Percentiles rank a stretch among this genome's conserved stretches.
phyloP scores from a whole-genome alignment of 2,113 vertebrate species.

The Labrus mixtus region DNA sequence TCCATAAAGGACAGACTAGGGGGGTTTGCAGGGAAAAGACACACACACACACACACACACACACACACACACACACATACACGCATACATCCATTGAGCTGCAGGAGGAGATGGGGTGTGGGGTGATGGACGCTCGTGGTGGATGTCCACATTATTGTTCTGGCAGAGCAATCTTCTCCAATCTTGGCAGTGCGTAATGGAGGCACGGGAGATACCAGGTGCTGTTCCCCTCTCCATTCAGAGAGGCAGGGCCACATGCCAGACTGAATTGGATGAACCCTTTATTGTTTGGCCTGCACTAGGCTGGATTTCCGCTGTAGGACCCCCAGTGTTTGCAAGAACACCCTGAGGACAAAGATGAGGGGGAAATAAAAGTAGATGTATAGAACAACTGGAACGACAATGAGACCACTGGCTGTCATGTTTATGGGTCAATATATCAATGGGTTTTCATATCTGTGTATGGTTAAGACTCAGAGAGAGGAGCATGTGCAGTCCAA shows the following conservation, averaged over 20 bases:
- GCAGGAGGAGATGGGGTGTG: slow-evolving; percentile 35
- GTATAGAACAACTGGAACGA: slow-evolving; percentile 13
- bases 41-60: slow-evolving; percentile 27
- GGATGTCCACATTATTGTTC: slow-evolving; percentile 76
- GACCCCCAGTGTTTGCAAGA: slow-evolving; percentile 46
- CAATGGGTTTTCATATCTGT: background rate
- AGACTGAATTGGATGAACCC: slow-evolving; percentile 71
- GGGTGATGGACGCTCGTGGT: slow-evolving; percentile 61
- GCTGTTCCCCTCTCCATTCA: slow-evolving; percentile 66
- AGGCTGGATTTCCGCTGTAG: slow-evolving; percentile 30
- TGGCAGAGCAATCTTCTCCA: slow-evolving; percentile 80
- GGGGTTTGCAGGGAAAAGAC: slow-evolving; percentile 39
- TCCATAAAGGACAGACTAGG: slow-evolving; percentile 53
- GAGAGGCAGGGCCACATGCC: slow-evolving; percentile 71
- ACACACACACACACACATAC: slow-evolving; percentile 32
- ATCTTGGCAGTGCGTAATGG: slow-evolving; percentile 75
- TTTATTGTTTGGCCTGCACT: slow-evolving; percentile 69
- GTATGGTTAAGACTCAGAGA: background rate
- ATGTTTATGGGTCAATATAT: background rate
- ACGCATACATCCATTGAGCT: slow-evolving; percentile 22
- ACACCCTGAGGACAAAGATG: slow-evolving; percentile 25
- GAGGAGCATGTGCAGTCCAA: background rate
- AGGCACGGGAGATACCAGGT: slow-evolving; percentile 76
- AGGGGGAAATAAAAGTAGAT: background rate
- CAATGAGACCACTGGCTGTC: background rate